Evolutionary conservation across 2,113 vertebrate species (phyloP), one percentile per base, ranked within the genome.

Genomic region (Ictalurus furcatus): DNA sequence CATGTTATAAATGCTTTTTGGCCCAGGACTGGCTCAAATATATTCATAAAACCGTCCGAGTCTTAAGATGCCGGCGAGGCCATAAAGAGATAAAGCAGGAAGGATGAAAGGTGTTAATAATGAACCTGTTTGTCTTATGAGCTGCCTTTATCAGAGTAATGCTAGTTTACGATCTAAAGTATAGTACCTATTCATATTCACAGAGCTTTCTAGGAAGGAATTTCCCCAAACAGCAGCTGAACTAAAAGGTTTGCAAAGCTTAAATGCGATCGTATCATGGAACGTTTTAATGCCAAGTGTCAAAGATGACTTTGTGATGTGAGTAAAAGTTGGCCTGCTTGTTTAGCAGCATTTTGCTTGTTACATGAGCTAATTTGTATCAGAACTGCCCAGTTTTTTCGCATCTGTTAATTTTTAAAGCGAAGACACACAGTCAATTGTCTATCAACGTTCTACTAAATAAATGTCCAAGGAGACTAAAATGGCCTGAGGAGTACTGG

Each of bases 41-140:
- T 48, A n/a, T 52, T 14, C 48, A 63, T 63, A 61, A 40, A 78
- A 71, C 30, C 12, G 23, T 28, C 85, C 78, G 54, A 44, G 40
- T 44, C 0, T 54, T 30, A n/a, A n/a, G 44, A 63, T 25, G 23
- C 17, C 44, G 23, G 8, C 1, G 21, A 74, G 44, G 28, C 30
- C 52, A 74, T 34, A 86, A 56, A 19, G 34, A 76, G 54, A 76
- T 86, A 25, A 73, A 58, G 54, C 30, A 58, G 21, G 21, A 4
- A 63, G 3, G 61, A 17, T 86, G 25, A 61, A 86, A 58, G 52
- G 63, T 74, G 85, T 78, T 58, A 37, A 28, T 76, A 86, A 76
- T 59, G 30, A 78, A 59, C 34, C 34, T 56, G 37, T 44, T 16
- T 44, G 0, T 16, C 21, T 37, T 58, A 37, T 58, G n/a, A 73